Base-by-base conservation (phyloP, 2,888 invertebrate species). In the Melinopterus prodromus region DNA sequence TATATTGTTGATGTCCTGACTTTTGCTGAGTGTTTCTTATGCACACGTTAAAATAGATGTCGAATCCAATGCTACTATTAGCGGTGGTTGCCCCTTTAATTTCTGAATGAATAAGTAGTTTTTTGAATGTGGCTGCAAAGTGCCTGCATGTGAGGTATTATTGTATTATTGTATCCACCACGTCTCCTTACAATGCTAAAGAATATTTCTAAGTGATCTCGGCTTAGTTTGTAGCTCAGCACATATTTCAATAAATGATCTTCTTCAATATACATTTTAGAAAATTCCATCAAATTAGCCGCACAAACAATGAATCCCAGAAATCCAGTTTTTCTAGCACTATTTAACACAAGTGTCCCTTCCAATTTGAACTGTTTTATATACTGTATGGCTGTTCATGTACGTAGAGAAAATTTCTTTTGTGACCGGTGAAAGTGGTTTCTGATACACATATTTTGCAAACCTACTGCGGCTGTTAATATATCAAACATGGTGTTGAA, bases 121-220 rank as follows among this genome's bases (percentile, higher is more conserved):
- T 4, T 6, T 26, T 4, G 5, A 16, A 71, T 4, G 71, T 16
- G 71, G 16, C 26, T 71, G 16, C 4, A 6, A 71, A 71, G n/a
- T 71, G 71, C 6, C 26, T 16, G 6, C 16, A 6, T 4, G 71
- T 6, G 71, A 15, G 71, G n/a, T 71, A n/a, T n/a, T n/a, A n/a
- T n/a, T n/a, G n/a, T 71, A 71, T 71, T 71, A 71, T 71, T 71
- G 16, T 71, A 71, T 6, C 71, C 71, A 71, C 71, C 71, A 16
- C 6, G 5, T 2, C 71, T 71, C 5, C 71, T 16, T 6, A 71
- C 2, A 16, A 26, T 26, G n/a, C 71, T 71, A 14, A 71, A 71
- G 26, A 71, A 71, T 16, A 71, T 26, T 15, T 71, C 71, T 71
- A 71, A 71, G 16, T 71, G 71, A 71, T 71, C 71, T 71, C 15